These are phyloP conservation scores for Leptarthrus brevirostris DNA, from an alignment of 2,888 invertebrate genomes.

Conservation along the genomic window DNA sequence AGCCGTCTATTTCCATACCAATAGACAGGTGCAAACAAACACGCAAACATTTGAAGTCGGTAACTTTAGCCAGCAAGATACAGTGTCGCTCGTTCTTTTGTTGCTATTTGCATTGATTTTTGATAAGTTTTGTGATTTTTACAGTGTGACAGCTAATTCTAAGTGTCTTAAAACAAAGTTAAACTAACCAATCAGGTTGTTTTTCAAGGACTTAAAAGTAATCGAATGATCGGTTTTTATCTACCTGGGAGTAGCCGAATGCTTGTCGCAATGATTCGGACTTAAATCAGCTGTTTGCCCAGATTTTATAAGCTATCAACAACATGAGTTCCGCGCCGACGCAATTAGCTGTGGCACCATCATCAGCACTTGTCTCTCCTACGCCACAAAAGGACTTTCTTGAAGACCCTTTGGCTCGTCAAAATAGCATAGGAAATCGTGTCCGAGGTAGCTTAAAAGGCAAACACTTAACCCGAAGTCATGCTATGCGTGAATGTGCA, in stretches of 20 bases:
- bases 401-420: conserved; percentile 64
- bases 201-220: background rate
- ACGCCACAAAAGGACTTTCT: conserved; percentile 59
- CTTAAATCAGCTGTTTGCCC: conserved; percentile 52
- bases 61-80: too few relatives aligned
- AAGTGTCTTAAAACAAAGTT: conserved; percentile 30
- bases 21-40: too few relatives aligned
- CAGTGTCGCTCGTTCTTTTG: conserved; percentile 39
- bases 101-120: conserved; percentile 39
- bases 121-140: conserved; percentile 45
- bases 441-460: conserved; percentile 75
- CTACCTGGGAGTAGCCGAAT: background rate
- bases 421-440: conserved; percentile 65
- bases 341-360: conserved; percentile 67
- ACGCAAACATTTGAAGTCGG: too few relatives aligned
- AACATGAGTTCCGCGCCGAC: conserved; percentile 67
- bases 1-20: too few relatives aligned
- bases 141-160: conserved; percentile 19
- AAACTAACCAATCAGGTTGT: conserved; percentile 22
- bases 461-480: conserved; percentile 87
- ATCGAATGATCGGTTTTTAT: background rate
- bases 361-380: conserved; percentile 61
- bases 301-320: conserved; percentile 50
- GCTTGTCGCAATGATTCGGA: background rate
- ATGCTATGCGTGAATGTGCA: conserved; percentile 89